phyloP scores from a whole-genome alignment of 2,888 invertebrate species.

The Drosophila algonquin region DNA sequence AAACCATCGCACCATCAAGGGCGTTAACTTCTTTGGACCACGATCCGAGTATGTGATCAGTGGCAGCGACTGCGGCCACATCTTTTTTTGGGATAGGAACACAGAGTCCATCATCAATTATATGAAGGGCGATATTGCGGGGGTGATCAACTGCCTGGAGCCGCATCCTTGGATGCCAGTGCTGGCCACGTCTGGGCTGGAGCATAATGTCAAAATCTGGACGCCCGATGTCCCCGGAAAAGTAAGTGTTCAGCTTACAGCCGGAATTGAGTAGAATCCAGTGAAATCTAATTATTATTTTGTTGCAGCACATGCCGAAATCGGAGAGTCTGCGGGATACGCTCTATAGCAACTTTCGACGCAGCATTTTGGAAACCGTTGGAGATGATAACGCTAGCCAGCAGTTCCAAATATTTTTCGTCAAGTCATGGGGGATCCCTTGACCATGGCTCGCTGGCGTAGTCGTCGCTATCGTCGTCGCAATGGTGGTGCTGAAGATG shows the following conservation, averaged over 20 bases:
- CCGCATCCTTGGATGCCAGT: slow-evolving; percentile 94
- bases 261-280: no score
- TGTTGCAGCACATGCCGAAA: slow-evolving; percentile 23
- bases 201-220: slow-evolving; percentile 97
- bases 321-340: slow-evolving; percentile 57
- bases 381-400: slow-evolving; percentile 68
- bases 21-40: slow-evolving; percentile 97
- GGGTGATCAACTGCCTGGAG: slow-evolving; percentile 95
- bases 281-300: not conserved
- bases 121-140: slow-evolving; percentile 91
- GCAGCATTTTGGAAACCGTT: slow-evolving; percentile 52
- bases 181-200: slow-evolving; percentile 94
- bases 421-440: slow-evolving; percentile 66
- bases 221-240: slow-evolving; percentile 85
- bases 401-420: slow-evolving; percentile 81
- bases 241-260: slow-evolving; percentile 50
- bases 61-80: slow-evolving; percentile 96
- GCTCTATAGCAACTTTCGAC: slow-evolving; percentile 76
- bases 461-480: not conserved
- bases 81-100: slow-evolving; percentile 94
- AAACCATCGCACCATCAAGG: slow-evolving; percentile 92
- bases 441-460: slow-evolving; percentile 22
- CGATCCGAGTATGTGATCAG: slow-evolving; percentile 95
- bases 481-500: not conserved
- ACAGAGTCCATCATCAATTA: slow-evolving; percentile 95